These are phyloP conservation scores for Dasypolia templi DNA, from an alignment of 2,888 invertebrate genomes.

Conservation along the genomic window DNA sequence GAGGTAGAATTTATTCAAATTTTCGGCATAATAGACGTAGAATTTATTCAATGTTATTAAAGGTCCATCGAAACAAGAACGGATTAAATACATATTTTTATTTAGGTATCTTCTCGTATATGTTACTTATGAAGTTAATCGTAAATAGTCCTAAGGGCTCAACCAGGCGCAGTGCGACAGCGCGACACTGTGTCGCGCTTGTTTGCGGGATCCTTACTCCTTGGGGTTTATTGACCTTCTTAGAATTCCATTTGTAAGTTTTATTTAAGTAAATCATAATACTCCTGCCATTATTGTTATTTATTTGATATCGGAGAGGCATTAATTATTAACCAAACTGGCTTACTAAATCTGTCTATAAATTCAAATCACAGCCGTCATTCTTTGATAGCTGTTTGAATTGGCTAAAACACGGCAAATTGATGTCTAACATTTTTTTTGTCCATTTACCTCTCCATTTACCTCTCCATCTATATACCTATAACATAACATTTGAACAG, in stretches of 20 bases:
- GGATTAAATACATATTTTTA: background rate
- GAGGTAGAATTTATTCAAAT: background rate
- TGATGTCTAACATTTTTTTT: background rate
- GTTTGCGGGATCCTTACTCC: no score
- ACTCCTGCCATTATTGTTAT: no score
- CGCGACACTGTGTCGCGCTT: no score
- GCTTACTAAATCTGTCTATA: background rate
- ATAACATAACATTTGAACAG: no score
- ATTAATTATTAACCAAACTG: background rate
- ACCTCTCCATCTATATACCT: no score
- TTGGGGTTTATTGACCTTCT: background rate
- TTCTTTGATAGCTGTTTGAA: background rate
- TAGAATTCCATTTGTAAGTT: background rate
- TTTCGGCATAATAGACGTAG: no score
- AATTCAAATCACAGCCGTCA: background rate
- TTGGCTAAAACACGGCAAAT: background rate
- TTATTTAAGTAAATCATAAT: background rate
- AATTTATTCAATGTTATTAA: conserved; percentile 9
- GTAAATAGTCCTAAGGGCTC: background rate
- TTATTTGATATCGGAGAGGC: background rate
- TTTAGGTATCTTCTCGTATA: background rate
- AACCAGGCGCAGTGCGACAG: no score
- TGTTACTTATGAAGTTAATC: background rate
- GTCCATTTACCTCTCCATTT: no score
- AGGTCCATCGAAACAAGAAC: background rate